Evolutionary conservation across 1,140 invertebrate genomes (phyloP), one percentile per base, ranked within the genome.

Genomic region (Lucilia sericata): DNA sequence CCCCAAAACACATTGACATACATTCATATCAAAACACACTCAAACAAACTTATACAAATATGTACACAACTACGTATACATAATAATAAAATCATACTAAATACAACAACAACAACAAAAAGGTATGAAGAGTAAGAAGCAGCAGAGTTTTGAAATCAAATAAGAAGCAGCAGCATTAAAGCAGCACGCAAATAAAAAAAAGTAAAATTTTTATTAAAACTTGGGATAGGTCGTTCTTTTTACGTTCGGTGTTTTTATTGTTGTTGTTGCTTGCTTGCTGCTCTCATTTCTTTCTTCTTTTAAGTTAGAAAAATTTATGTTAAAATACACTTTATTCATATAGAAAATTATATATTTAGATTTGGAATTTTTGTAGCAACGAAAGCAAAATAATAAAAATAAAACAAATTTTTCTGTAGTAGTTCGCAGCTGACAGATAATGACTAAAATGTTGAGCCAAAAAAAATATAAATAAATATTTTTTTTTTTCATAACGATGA

Each of bases 161-260:
- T 34, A 10, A 51, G 65, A 74, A 74, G 19, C 1, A 74, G 51
- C n/a, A 74, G n/a, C 9, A 74, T 17, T 70, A 12, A 74, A 74
- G 14, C 17, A 55, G 25, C 9, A 5, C 14, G 42, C 9, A 82
- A 21, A 51, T 14, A 55, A 55, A 25, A 82, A 82, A 82, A 55
- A 82, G 51, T 55, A 82, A 82, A 82, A 49, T 82, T n/a, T 84
- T 84, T 30, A 30, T 84, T 75, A 74, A 84, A 84, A 83, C 86
- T 88, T 88, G 88, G 88, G 88, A 87, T 88, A 88, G 88, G 88
- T 88, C 88, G 84, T 12, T 21, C 78, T 5, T 49, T 81, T 81
- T 47, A 30, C 25, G 25, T 81, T 47, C 30, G 21, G 17, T 70
- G 19, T 83, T 83, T 83, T 70, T 12, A 51, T 83, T 74, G 47